Base-by-base conservation (phyloP, 2,888 invertebrate genomes). In the Timandra comae region DNA sequence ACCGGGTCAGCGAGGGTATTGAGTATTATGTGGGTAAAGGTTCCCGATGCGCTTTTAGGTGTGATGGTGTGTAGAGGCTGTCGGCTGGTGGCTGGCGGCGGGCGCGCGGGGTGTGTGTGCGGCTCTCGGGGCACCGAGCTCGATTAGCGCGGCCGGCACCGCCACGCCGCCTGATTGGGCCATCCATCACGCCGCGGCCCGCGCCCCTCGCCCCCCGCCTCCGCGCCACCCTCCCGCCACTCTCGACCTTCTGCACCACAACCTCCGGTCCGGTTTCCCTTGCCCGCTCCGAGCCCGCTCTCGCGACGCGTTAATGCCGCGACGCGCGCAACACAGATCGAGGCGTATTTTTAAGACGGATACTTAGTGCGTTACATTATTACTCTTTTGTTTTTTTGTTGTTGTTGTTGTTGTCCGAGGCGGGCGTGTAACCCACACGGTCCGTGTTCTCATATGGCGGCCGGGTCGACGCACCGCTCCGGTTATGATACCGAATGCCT, bases 281-380 rank as follows among this genome's bases (percentile, higher is more conserved):
- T 30, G 31, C 27, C 32, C 13, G 23, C 11, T 25, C 16, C 6
- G 16, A 16, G 16, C 16, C 16, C 16, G 16, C 39, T 49, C 46
- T 55, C 53, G 61, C 59, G 57, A 58, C 56, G 67, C 69, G 76
- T 62, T 75, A 72, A 72, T 67, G 63, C 73, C 63, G 68, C 76
- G 75, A 67, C 77, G 77, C 77, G 76, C 78, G 72, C 77, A 73
- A 63, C 70, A 56, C 59, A 68, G 71, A 71, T 71, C 77, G 74
- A 77, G 75, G 72, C 77, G 79, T 80, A 80, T 78, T 77, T 78
- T 79, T 75, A 81, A 84, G 80, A 79, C 77, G 75, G 77, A 80
- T 81, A 81, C 81, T 84, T 79, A 80, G 81, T 79, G 76, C 76
- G 78, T 81, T 80, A 79, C 79, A 80, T 80, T 81, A 81, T 80